Conservation (phyloP, 2,113 vertebrate species). For the Gallinago media region DNA sequence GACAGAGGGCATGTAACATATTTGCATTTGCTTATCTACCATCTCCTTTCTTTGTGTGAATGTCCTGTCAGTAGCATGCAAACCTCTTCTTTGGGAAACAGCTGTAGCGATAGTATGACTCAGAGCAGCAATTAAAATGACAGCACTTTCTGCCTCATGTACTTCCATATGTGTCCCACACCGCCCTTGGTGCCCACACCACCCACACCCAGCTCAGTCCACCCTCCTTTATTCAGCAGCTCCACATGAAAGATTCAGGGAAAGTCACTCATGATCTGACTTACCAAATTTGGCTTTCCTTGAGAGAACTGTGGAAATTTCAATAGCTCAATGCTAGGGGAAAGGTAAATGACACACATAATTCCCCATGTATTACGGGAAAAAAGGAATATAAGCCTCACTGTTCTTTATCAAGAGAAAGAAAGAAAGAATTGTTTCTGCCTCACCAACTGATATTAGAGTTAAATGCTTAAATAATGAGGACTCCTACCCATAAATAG, state of each 20-base stretch:
- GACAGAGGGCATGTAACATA: neutral
- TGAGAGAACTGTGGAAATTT: neutral
- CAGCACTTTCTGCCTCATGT: neutral
- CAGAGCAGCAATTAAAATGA: constrained; percentile 1
- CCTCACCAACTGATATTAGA: neutral
- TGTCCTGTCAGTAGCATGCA: neutral
- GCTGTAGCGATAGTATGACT: neutral
- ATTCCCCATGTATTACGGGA: neutral
- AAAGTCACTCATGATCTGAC: neutral
- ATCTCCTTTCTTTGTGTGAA: neutral
- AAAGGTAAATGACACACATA: neutral
- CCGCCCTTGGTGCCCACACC: neutral
- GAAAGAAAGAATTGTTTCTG: neutral
- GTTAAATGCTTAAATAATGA: neutral
- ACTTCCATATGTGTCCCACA: neutral
- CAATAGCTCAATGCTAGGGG: neutral
- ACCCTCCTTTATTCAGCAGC: neutral
- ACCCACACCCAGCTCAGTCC: neutral
- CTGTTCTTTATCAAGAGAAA: neutral
- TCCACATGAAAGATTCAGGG: neutral
- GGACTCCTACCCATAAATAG: neutral
- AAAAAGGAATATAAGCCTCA: neutral
- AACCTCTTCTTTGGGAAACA: neutral
- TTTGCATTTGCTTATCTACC: constrained; percentile 33
- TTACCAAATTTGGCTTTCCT: neutral